phyloP scores from a whole-genome alignment of 2,797 vertebrate species.

The Molossus molossus region DNA sequence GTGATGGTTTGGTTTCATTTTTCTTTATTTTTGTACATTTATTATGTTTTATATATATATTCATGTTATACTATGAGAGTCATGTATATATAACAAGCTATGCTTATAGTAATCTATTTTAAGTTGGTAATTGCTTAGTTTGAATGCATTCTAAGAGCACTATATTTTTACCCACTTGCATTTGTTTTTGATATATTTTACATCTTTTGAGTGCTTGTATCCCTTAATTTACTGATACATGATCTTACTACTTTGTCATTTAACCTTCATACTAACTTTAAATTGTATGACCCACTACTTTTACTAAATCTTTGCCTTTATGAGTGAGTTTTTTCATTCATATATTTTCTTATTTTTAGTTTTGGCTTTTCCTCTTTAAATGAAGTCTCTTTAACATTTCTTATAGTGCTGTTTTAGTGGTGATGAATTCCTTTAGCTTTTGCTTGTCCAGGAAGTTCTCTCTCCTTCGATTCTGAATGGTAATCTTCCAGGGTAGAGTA shows the following conservation, averaged over 20 bases:
- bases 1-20: background rate
- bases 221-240: background rate
- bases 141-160: background rate
- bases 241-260: background rate
- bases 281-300: background rate
- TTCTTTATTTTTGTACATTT: background rate
- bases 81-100: background rate
- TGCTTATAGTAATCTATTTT: background rate
- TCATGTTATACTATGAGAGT: background rate
- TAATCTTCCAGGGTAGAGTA: background rate
- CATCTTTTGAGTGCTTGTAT: background rate
- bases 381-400: background rate
- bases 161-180: background rate
- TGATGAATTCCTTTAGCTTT: background rate
- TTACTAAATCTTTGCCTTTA: background rate
- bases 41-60: background rate
- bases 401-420: background rate
- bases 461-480: background rate
- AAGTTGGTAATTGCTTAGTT: background rate
- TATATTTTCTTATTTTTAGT: background rate
- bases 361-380: background rate
- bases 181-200: background rate
- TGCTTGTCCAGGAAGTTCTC: no score
- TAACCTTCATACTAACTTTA: background rate
- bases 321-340: background rate